Evolutionary conservation across 2,113 vertebrate species (phyloP), one percentile per base, ranked within the genome.

Genomic region (Pungitius pungitius): DNA sequence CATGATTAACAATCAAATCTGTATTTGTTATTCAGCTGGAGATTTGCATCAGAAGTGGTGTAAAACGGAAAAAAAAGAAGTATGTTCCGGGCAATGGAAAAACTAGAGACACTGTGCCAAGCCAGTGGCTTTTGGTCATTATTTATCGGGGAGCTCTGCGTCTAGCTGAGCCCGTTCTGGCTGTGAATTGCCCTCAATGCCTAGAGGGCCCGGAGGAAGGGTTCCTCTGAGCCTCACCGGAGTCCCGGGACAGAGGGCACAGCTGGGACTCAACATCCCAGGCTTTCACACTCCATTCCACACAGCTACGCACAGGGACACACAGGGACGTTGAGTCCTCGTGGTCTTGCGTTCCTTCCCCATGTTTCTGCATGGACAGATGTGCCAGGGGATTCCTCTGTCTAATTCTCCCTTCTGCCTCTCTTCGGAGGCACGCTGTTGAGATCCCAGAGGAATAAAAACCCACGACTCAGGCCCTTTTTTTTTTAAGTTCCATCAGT

Each of bases 221-320:
- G 77, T 72, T 85, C 80, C 85, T 86, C 64, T 75, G 89, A 88
- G 88, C 77, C 74, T 43, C 30, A 24, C 76, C 24, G 35, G 1
- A 69, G 82, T 92, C 87, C 86, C 87, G 83, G 82, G 85, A 85
- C 85, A 80, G 77, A 61, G 81, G 81, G 65, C 90, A 89, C 92
- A 93, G 87, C 91, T 93, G 91, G 90, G 87, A 89, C 67, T 76
- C 69, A n/a, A 43, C 82, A 73, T 86, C 83, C 75, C 66, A 61
- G 67, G 24, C 70, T 73, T 84, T 91, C 83, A 92, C 83, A 84
- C 83, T 86, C 89, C 80, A 86, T 77, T 91, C 87, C 84, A 90
- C 91, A 90, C 74, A 77, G 86, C 65, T 80, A 87, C 77, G 59
- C 85, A 78, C 54, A 71, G 87, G 83, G 89, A 88, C 87, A 81